These are phyloP conservation scores for Camptogramma bilineatum DNA, from an alignment of 2,888 invertebrate species.

Conservation along the genomic window DNA sequence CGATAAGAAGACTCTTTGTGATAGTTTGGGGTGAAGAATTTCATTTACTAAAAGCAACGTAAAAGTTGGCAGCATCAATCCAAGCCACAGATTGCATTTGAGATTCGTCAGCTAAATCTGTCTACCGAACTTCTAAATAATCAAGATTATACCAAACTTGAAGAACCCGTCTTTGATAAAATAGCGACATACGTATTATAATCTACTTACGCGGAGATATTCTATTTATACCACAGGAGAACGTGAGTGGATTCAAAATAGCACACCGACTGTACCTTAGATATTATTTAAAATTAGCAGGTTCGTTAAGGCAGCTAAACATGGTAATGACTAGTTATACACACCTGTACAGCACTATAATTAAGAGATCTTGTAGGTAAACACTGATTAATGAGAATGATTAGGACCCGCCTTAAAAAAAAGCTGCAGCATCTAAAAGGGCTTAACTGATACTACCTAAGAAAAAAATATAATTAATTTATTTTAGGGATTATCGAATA, in stretches of 20 bases:
- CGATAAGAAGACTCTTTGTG: background rate
- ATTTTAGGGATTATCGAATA: too few relatives aligned
- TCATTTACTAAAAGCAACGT: slow-evolving; percentile 2
- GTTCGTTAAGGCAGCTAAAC: slow-evolving; percentile 16
- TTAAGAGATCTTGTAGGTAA: slow-evolving; percentile 6
- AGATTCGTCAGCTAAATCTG: slow-evolving; percentile 7
- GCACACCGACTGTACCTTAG: slow-evolving; percentile 4
- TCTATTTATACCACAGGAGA: slow-evolving; percentile 5
- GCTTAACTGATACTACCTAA: too few relatives aligned
- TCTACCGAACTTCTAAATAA: slow-evolving; percentile 12
- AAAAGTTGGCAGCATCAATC: slow-evolving; percentile 5
- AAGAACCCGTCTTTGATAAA: background rate
- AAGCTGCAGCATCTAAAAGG: too few relatives aligned
- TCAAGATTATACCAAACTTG: background rate
- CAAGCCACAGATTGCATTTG: slow-evolving; percentile 6
- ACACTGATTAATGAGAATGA: background rate
- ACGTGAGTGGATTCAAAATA: slow-evolving; percentile 18
- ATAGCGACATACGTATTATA: background rate
- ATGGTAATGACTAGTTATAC: slow-evolving; percentile 18
- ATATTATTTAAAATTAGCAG: slow-evolving; percentile 10
- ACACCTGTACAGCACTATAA: slow-evolving; percentile 7
- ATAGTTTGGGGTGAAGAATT: background rate
- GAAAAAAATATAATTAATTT: too few relatives aligned
- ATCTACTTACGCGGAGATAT: slow-evolving; percentile 1
- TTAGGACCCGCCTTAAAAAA: background rate